phyloP scores from a whole-genome alignment of 2,888 invertebrate species.

The Orthosia gothica region DNA sequence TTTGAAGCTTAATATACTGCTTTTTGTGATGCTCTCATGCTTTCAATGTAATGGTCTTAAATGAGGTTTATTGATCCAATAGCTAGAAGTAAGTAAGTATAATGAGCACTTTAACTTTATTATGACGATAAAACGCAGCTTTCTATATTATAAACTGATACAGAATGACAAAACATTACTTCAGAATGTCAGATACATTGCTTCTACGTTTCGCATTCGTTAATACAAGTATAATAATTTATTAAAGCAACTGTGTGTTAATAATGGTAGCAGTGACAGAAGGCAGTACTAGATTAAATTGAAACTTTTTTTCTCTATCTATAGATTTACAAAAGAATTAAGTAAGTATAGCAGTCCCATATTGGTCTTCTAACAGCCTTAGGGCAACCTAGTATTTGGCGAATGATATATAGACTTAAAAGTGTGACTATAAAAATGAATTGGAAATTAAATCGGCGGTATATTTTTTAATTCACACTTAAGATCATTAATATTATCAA shows the following conservation, averaged over 20 bases:
- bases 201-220: neutral
- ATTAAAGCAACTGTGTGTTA: slow-evolving; percentile 8
- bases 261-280: slow-evolving; percentile 27
- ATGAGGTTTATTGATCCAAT: neutral
- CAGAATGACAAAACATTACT: slow-evolving; percentile 13
- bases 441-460: slow-evolving; percentile 2
- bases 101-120: neutral
- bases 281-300: slow-evolving; percentile 9
- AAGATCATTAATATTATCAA: slow-evolving; percentile 27
- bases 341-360: neutral
- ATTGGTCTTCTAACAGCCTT: neutral
- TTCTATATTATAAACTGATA: neutral
- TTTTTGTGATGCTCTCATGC: slow-evolving; percentile 16
- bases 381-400: neutral
- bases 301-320: neutral
- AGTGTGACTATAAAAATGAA: slow-evolving; percentile 16
- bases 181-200: neutral
- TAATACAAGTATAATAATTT: neutral
- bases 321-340: slow-evolving; percentile 2
- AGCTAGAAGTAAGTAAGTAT: neutral
- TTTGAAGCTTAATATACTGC: neutral
- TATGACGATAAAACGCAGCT: neutral
- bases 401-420: neutral
- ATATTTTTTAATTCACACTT: slow-evolving; percentile 15
- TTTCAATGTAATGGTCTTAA: slow-evolving; percentile 8